phyloP scores from a whole-genome alignment of 2,113 vertebrate species.

The Pyxicephalus adspersus region DNA sequence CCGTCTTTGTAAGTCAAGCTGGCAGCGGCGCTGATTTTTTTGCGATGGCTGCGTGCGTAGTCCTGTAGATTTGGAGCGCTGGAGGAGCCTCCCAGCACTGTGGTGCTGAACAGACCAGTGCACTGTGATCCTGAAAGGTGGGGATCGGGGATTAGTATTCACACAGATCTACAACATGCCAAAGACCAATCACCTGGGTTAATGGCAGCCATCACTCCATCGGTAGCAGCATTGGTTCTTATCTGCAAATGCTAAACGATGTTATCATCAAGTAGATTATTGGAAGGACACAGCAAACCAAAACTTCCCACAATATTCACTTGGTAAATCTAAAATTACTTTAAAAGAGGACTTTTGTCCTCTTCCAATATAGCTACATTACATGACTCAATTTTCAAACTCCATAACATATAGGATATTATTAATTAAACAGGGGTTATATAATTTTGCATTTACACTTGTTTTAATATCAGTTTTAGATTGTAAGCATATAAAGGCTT shows the following conservation, averaged over 20 bases:
- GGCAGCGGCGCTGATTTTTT: constrained; percentile 92
- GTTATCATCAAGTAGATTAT: constrained; percentile 3
- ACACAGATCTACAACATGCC: constrained; percentile 73
- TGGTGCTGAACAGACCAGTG: constrained; percentile 98
- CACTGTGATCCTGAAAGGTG: constrained; percentile 96
- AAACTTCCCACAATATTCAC: not conserved
- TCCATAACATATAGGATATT: no score
- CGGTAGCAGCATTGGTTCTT: not conserved
- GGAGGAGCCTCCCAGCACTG: constrained; percentile 98
- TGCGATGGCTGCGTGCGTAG: constrained; percentile 97
- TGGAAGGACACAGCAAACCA: not conserved
- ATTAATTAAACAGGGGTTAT: no score
- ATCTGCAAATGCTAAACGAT: not conserved
- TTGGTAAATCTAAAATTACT: no score
- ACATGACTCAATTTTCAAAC: no score
- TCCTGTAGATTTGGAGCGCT: constrained; percentile 99
- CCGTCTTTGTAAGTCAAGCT: constrained; percentile 98
- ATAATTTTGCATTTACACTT: no score
- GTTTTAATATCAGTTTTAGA: no score
- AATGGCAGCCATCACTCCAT: constrained; percentile 37
- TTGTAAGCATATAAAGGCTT: no score
- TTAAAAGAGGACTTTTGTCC: not conserved
- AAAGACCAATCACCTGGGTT: constrained; percentile 67
- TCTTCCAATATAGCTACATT: no score
- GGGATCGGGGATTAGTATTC: constrained; percentile 79